A percentile compares a stretch with the other conserved stretches of the same genome.
Conservation (phyloP, 2,888 invertebrate species). For the Drosophila maculinotata region DNA sequence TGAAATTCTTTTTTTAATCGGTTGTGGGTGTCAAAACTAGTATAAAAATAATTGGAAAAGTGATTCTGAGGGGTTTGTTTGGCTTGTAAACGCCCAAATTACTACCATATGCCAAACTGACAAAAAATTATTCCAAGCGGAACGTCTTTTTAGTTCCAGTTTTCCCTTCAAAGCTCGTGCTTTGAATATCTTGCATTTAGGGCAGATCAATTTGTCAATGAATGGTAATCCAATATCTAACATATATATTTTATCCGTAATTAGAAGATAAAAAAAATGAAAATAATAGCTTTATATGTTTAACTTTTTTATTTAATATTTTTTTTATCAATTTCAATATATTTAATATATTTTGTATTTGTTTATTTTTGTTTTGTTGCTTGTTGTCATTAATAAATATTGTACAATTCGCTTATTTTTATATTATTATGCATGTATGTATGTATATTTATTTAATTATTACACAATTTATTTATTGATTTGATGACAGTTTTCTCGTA, state of each 20-base stretch:
- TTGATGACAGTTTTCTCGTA: slow-evolving; percentile 14
- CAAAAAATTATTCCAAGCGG: too few species aligned
- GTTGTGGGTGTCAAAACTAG: too few species aligned
- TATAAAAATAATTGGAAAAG: too few species aligned
- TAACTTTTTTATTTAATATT: slow-evolving; percentile 53
- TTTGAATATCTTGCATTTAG: neutral
- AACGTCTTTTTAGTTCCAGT: too few species aligned
- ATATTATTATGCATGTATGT: slow-evolving; percentile 28
- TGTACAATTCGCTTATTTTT: slow-evolving; percentile 60
- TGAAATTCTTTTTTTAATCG: too few species aligned
- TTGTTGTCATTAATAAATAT: slow-evolving; percentile 60
- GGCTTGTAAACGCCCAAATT: too few species aligned
- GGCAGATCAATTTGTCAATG: neutral
- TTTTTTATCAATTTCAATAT: slow-evolving; percentile 42
- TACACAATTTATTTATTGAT: slow-evolving; percentile 20
- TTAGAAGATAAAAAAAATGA: too few species aligned
- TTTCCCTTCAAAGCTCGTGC: too few species aligned
- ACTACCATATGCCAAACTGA: too few species aligned
- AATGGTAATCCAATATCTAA: too few species aligned
- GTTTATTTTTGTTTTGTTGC: slow-evolving; percentile 18
- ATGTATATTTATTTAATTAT: slow-evolving; percentile 11
- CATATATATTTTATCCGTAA: too few species aligned
- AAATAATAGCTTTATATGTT: slow-evolving; percentile 19
- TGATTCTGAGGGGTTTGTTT: too few species aligned
- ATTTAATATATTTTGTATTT: slow-evolving; percentile 53